Percentiles rank a stretch among this genome's conserved stretches.
phyloP scores from a whole-genome alignment of 2,113 vertebrate species.

The Rhadina sibilatrix region DNA sequence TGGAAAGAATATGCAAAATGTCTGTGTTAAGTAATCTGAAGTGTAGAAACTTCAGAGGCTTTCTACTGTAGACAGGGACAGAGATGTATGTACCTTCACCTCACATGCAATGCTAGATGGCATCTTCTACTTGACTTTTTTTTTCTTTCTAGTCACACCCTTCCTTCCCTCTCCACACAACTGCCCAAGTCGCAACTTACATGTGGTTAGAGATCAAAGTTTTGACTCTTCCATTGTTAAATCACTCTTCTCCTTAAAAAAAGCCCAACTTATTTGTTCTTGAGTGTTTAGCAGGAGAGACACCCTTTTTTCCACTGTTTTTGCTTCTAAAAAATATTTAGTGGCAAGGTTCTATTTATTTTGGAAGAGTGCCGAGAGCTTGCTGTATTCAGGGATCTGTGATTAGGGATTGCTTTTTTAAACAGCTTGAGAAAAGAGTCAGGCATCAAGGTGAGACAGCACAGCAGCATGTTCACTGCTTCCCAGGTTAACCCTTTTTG shows the following conservation, averaged over 20 bases:
- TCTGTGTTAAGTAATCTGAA: not conserved
- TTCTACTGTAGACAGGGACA: not conserved
- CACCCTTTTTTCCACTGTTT: not conserved
- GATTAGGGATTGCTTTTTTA: not conserved
- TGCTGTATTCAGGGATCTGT: not conserved
- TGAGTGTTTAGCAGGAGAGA: not conserved
- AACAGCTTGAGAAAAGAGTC: not conserved
- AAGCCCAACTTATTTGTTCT: not conserved
- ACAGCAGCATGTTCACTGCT: not conserved
- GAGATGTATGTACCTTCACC: not conserved
- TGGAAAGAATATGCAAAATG: not conserved
- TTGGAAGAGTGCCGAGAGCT: not conserved
- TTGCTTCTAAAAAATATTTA: not conserved
- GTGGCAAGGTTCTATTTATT: not conserved
- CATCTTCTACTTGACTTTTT: not conserved
- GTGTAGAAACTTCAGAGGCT: not conserved
- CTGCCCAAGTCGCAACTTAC: not conserved
- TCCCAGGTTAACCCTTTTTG: not conserved
- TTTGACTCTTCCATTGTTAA: not conserved
- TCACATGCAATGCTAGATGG: not conserved
- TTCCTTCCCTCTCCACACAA: not conserved
- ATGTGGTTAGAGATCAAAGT: slow-evolving; percentile 9
- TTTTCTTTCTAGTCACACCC: not conserved
- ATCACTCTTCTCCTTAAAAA: not conserved
- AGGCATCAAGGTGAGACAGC: not conserved